These are phyloP conservation scores for Drosophila nannoptera DNA, from an alignment of 1,140 invertebrate species.

Conservation along the genomic window DNA sequence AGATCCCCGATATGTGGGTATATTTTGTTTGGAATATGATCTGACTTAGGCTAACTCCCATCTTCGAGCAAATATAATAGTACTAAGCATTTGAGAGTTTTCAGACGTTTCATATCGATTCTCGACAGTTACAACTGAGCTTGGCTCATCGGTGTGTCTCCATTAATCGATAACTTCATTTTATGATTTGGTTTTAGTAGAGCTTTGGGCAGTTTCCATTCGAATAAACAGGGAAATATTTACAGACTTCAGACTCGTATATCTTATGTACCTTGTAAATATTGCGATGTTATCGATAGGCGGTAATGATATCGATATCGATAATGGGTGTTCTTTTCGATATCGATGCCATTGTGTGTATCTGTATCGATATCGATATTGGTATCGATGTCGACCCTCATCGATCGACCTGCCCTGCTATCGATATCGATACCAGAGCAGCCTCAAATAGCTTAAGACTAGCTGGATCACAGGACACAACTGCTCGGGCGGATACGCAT, in stretches of 20 bases:
- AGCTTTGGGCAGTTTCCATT: background rate
- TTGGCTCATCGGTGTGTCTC: background rate
- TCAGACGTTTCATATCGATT: background rate
- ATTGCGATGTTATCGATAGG: background rate
- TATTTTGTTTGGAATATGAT: background rate
- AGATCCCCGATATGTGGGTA: background rate
- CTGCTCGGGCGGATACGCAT: constrained; percentile 7
- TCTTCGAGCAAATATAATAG: background rate
- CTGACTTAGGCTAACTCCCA: background rate
- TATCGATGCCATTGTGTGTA: background rate
- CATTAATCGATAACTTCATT: background rate
- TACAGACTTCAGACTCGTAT: constrained; percentile 1
- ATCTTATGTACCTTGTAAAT: constrained; percentile 2
- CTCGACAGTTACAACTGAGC: background rate
- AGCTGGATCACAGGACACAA: background rate
- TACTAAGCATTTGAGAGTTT: background rate
- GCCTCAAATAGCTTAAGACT: background rate
- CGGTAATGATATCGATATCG: background rate
- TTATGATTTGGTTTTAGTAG: constrained; percentile 2
- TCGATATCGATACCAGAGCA: no score
- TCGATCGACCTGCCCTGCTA: no score
- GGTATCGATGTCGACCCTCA: no score
- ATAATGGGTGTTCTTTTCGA: background rate
- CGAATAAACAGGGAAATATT: constrained; percentile 7
- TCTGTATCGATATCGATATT: background rate